Conservation (phyloP, 2,888 invertebrate species). For the Pachycephus smyrnensis region DNA sequence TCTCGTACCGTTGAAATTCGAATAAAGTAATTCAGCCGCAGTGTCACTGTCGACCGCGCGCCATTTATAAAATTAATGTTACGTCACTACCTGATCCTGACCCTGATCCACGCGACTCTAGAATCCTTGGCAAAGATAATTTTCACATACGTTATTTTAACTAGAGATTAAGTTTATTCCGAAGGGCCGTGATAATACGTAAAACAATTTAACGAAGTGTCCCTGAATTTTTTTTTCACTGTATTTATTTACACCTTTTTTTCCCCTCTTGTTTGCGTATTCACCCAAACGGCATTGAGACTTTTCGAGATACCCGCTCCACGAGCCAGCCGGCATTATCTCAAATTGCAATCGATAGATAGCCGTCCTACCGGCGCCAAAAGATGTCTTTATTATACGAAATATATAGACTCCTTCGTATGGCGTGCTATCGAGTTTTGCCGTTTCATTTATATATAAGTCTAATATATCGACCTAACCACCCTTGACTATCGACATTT, state of each 20-base stretch:
- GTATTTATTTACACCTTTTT: background rate
- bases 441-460: background rate
- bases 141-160: background rate
- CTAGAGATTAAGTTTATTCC: background rate
- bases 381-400: slow-evolving; percentile 40
- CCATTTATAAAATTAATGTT: background rate
- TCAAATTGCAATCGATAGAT: slow-evolving; percentile 57
- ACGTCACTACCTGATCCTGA: slow-evolving; percentile 13
- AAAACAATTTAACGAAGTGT: background rate
- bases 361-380: slow-evolving; percentile 57
- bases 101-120: slow-evolving; percentile 9
- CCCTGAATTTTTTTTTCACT: background rate
- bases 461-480: background rate
- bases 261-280: background rate
- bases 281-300: background rate
- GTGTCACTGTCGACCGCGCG: background rate
- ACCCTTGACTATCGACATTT: background rate
- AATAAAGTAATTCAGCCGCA: background rate
- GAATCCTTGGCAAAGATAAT: background rate
- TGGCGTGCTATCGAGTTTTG: background rate
- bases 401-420: slow-evolving; percentile 7
- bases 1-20: background rate
- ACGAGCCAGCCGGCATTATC: slow-evolving; percentile 18
- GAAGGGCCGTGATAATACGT: too few species aligned
- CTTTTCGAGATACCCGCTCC: slow-evolving; percentile 3